Conservation (phyloP, 2,113 vertebrate species). For the Maccullochella peelii region DNA sequence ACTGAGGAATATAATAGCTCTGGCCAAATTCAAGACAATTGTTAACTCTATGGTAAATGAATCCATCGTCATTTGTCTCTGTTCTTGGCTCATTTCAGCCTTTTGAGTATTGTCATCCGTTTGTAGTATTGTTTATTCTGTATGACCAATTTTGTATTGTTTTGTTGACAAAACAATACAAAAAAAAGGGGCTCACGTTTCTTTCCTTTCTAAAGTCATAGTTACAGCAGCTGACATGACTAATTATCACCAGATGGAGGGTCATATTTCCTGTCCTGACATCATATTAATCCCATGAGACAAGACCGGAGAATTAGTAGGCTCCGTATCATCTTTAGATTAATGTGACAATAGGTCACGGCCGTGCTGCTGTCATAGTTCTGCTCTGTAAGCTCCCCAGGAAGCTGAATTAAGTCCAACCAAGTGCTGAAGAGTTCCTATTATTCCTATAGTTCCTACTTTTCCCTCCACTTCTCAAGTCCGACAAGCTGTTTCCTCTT, state of each 20-base stretch:
- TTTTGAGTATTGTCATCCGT: too few species aligned
- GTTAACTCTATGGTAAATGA: background rate
- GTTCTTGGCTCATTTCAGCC: background rate
- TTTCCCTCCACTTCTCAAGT: slow-evolving; percentile 11
- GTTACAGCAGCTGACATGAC: slow-evolving; percentile 51
- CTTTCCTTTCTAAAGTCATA: slow-evolving; percentile 37
- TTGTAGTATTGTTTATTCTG: too few species aligned
- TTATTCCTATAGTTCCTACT: background rate
- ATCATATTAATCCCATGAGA: slow-evolving; percentile 63
- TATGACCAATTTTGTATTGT: too few species aligned
- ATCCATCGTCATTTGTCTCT: background rate
- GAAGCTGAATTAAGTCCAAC: background rate
- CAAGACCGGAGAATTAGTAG: slow-evolving; percentile 43
- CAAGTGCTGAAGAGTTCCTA: slow-evolving; percentile 7
- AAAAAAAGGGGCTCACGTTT: background rate
- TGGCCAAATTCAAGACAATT: background rate
- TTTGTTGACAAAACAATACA: too few species aligned
- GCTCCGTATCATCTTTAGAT: slow-evolving; percentile 65
- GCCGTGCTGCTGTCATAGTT: slow-evolving; percentile 30
- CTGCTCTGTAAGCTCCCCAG: slow-evolving; percentile 14
- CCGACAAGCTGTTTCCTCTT: slow-evolving; percentile 14
- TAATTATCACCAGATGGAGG: slow-evolving; percentile 56
- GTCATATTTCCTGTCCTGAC: slow-evolving; percentile 61
- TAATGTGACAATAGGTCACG: slow-evolving; percentile 64
- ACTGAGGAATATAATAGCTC: background rate